phyloP scores from a whole-genome alignment of 2,797 vertebrate genomes.

The Hippopotamyrus pictus region DNA sequence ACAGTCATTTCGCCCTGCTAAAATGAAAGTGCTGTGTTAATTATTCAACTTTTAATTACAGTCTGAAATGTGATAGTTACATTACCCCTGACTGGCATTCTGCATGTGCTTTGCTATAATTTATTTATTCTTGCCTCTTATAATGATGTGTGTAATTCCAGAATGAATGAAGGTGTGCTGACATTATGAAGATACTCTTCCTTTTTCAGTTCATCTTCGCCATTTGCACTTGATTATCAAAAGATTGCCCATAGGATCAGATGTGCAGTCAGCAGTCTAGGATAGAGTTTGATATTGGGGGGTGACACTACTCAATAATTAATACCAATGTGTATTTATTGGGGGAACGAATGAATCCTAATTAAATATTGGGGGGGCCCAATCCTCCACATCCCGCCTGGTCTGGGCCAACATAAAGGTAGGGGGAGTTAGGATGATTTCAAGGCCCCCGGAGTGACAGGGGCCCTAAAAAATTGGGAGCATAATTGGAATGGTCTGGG shows the following conservation, averaged over 20 bases:
- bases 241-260: not conserved
- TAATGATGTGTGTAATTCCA: not conserved
- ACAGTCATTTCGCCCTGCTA: not conserved
- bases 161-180: not conserved
- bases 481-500: not conserved
- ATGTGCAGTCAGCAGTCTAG: not conserved
- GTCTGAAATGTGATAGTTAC: not conserved
- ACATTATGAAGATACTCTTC: not conserved
- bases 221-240: not conserved
- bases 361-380: not conserved
- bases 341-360: not conserved
- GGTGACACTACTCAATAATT: not conserved
- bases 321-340: not conserved
- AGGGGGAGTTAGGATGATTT: not conserved
- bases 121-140: not conserved
- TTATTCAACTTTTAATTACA: not conserved
- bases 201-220: not conserved
- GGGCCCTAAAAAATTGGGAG: not conserved
- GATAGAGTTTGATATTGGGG: not conserved
- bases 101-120: not conserved
- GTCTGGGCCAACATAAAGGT: not conserved
- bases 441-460: no score
- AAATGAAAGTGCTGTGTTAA: not conserved
- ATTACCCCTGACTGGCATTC: not conserved
- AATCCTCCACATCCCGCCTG: not conserved